Percentiles rank a stretch among this genome's conserved stretches.
phyloP scores from a whole-genome alignment of 2,113 vertebrate species.

The Dermatemys mawii region DNA sequence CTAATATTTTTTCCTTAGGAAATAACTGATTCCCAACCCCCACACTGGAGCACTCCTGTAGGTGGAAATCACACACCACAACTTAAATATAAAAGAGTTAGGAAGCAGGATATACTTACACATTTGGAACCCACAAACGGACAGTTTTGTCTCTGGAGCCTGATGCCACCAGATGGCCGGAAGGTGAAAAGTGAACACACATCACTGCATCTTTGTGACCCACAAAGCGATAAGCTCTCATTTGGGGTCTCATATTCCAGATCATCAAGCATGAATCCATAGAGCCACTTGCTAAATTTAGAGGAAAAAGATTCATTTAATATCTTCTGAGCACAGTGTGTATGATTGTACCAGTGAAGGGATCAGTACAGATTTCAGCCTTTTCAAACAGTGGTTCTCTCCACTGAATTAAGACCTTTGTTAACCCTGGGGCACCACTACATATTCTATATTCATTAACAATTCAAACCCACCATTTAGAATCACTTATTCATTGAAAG shows the following conservation, averaged over 20 bases:
- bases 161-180: constrained; percentile 93
- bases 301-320: background rate
- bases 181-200: constrained; percentile 95
- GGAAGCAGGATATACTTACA: constrained; percentile 79
- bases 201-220: constrained; percentile 93
- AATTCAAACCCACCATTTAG: background rate
- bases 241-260: constrained; percentile 94
- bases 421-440: accelerated
- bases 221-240: constrained; percentile 91
- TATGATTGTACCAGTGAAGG: background rate
- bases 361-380: background rate
- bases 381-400: background rate
- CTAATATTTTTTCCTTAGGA: background rate
- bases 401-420: background rate
- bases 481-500: background rate
- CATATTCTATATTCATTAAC: background rate
- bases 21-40: background rate
- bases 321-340: background rate
- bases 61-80: background rate
- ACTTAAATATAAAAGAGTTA: background rate
- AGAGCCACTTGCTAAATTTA: constrained; percentile 88
- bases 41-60: background rate
- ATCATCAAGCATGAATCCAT: constrained; percentile 94
- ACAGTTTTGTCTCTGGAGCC: constrained; percentile 96
- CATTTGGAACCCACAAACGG: constrained; percentile 93